Base-by-base conservation (phyloP, 2,113 vertebrate genomes). In the Periophthalmus modestus region DNA sequence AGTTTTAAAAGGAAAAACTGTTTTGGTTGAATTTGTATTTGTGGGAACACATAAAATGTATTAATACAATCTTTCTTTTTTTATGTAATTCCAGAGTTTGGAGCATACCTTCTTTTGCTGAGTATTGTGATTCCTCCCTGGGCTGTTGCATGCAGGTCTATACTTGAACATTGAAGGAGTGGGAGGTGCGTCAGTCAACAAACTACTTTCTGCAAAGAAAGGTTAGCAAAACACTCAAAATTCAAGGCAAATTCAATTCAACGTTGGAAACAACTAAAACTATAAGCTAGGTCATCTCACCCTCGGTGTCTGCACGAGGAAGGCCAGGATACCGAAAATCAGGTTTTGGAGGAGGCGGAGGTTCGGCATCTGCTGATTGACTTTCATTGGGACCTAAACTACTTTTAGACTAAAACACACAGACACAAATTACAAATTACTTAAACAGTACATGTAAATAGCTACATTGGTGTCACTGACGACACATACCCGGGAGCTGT, bases 161-260 rank as follows among this genome's bases (percentile, higher is more conserved):
- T 97, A 99, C 94, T 96, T 97, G 91, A 95, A 98, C 95, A 98
- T 96, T 57, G 96, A 96, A 11, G 97, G 97, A 0, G 96, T 97
- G 0, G 95, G 95, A 21, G 96, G 96, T 86, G 95, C 95, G 74
- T 97, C 96, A 82, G 86, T 91, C 88, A 98, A 85, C 89, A 98
- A 88, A 87, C 95, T 93, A 93, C 95, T 95, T 85, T 97, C 98
- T 98, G 92, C 19, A 1, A 11, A 65, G 18, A 62, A 62, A 34
- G 79, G 54, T 83, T 75, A 39, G 0, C 39, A 63, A 83, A 61
- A 19, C 18, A 66, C 36, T 12, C 46, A 28, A n/a, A 15, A 46
- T 69, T n/a, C 12, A n/a, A 69, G 21, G 36, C 19, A 46, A 23
- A 14, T 21, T 24, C 46, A 2, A 15, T 46, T 66, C 69, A 57